Base-by-base conservation (phyloP, 1,140 invertebrate genomes). In the Nasonia longicornis region DNA sequence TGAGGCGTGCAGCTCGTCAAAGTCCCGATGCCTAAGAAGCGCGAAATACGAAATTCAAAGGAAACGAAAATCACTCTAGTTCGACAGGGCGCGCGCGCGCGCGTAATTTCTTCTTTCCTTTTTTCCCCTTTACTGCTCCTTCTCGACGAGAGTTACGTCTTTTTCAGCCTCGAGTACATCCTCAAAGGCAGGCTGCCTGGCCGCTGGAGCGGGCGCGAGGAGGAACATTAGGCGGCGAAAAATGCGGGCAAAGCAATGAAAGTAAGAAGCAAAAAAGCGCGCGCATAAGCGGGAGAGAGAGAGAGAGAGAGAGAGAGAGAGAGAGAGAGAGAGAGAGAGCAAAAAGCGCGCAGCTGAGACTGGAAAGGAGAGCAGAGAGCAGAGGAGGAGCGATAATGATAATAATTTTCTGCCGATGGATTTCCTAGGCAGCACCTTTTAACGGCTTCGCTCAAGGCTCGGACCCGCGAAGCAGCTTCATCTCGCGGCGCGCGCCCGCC, bases 401-500 rank as follows among this genome's bases (percentile, higher is more conserved):
- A 79, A 84, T 84, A 85, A 85, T 85, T 85, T 83, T 80, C 77
- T 83, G 71, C 77, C 77, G 80, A 85, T 84, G 80, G 71, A 84
- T 84, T 85, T 82, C 79, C 80, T 85, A 77, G 76, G 82, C 82
- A 81, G 83, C 83, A 80, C 83, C 75, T 82, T 82, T 85, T 83
- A 84, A 84, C 82, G 82, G 82, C 67, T 77, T 48, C 67, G 58
- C 69, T 45, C 71, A 38, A 16, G 64, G 58, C 69, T 45, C 71
- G 58, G 22, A 29, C 45, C 20, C 1, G 35, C 72, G 42, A 20
- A 80, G 73, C 73, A 76, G 64, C 73, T 81, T 81, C 64, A 77
- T 77, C 45, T 45, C n/a, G 72, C 66, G 52, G 71, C 31, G 64
- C 20, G 42, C n/a, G 66, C 48, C 42, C 29, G 66, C 45, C 76